phyloP scores from a whole-genome alignment of 2,888 invertebrate species.

The Andrena fulva region DNA sequence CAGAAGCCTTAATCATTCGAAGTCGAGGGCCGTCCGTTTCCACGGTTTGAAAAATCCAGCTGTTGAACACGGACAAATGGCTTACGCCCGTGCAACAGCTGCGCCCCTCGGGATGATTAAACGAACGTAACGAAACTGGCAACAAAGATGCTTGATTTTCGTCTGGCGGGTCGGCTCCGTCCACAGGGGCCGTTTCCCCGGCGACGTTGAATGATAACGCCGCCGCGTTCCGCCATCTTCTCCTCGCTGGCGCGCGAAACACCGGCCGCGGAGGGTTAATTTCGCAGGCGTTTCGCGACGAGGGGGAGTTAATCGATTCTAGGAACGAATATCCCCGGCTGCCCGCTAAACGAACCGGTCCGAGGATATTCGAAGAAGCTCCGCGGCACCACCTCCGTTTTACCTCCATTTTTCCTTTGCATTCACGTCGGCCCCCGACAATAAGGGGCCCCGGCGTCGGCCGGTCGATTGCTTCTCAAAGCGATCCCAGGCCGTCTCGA shows the following conservation, averaged over 20 bases:
- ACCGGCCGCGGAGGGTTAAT: constrained; percentile 3
- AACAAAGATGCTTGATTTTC: not conserved
- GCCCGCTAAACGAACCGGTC: constrained; percentile 9
- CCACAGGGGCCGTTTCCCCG: too few species aligned
- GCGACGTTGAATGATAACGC: not conserved
- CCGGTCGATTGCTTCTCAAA: constrained; percentile 67
- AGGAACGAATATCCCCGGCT: not conserved
- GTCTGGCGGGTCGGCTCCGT: not conserved
- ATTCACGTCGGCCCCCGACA: constrained; percentile 46
- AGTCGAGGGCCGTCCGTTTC: not conserved
- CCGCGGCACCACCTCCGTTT: constrained; percentile 15
- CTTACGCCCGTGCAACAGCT: constrained; percentile 41
- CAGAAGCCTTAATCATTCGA: not conserved
- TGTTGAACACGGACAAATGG: constrained; percentile 38
- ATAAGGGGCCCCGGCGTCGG: constrained; percentile 45
- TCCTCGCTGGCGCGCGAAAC: not conserved
- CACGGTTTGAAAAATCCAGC: constrained; percentile 5
- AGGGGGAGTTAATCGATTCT: constrained; percentile 11
- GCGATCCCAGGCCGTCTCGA: constrained; percentile 60
- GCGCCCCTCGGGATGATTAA: constrained; percentile 15
- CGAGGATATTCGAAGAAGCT: constrained; percentile 40
- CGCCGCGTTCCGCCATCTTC: not conserved
- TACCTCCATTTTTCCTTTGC: constrained; percentile 31
- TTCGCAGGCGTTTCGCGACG: not conserved
- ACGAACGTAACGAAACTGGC: constrained; percentile 5